Base-by-base conservation (phyloP, 2,888 invertebrate genomes). In the Bursaphelenchus okinawaensis region DNA sequence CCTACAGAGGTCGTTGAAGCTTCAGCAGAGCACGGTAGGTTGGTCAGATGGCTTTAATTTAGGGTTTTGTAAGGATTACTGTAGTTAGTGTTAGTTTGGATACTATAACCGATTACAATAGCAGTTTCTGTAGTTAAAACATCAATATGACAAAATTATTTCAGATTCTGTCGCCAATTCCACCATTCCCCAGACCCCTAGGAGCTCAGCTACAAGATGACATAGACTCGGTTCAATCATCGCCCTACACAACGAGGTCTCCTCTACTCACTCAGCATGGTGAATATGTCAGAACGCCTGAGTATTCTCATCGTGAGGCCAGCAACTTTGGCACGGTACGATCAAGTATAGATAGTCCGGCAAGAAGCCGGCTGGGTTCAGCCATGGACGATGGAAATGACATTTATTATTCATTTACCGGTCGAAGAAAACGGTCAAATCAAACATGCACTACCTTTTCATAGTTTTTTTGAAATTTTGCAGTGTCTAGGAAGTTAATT, bases 351-450 rank as follows among this genome's bases (percentile, higher is more conserved):
- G 56, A 56, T 4, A 56, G 23, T 27, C 27, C 56, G 26, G 27
- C 54, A 2, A 26, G 24, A 9, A 24, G 40, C 6, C 67, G 67
- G 31, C 67, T 67, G 51, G 68, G 62, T 6, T 29, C 24, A 19
- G 31, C 65, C 8, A 31, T 55, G 29, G 76, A 77, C 54, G 78
- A 79, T 51, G 63, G 75, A 19, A 76, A 79, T 65, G 77, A 76
- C 55, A 78, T 77, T n/a, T 79, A 79, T 61, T 78, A 78, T 63
- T 75, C 79, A 9, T 79, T 58, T 61, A 69, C 65, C 31, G 56
- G 26, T 1, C 4, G 62, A 4, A 50, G 60, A 24, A 20, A 57
- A 28, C 23, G 52, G 2, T 52, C 19, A 12, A 50, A 12, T 24
- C 23, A 23, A 12, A n/a, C 56, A 2, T 56, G 56, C 29, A 26